phyloP scores from a whole-genome alignment of 2,888 invertebrate genomes.

The Uropetala carovei region DNA sequence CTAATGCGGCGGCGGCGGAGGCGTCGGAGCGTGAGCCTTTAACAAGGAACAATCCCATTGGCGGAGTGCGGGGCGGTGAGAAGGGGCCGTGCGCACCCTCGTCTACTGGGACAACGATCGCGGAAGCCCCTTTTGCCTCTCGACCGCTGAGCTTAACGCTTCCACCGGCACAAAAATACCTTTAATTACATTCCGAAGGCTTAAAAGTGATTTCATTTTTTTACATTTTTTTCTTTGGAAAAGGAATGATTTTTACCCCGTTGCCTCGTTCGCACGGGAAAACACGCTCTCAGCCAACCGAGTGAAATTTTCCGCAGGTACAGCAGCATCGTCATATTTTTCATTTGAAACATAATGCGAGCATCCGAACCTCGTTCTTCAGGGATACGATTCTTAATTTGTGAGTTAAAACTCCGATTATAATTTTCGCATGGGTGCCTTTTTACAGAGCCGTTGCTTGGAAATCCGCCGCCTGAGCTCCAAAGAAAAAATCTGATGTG shows the following conservation, averaged over 20 bases:
- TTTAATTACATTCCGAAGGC: constrained; percentile 10
- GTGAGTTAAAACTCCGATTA: neutral
- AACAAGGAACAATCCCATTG: constrained; percentile 59
- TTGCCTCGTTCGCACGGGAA: neutral
- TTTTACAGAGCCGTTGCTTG: neutral
- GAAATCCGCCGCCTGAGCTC: no score
- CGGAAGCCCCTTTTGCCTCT: no score
- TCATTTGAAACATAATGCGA: neutral
- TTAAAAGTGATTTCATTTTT: neutral
- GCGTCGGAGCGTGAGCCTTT: constrained; percentile 61
- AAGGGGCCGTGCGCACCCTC: neutral
- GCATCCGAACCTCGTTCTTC: neutral
- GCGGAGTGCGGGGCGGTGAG: neutral
- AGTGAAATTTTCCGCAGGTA: neutral
- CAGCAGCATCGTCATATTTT: neutral
- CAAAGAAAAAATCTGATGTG: no score
- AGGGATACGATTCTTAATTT: neutral
- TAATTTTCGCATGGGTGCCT: neutral
- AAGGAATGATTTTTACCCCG: neutral
- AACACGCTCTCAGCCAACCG: neutral
- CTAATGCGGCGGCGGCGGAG: constrained; percentile 3
- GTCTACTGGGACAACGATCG: neutral
- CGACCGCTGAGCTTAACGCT: neutral
- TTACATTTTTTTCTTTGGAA: neutral
- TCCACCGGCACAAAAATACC: neutral